Percentiles rank a stretch among this genome's conserved stretches.
phyloP scores from a whole-genome alignment of 2,113 vertebrate species.

The Suricata suricatta region DNA sequence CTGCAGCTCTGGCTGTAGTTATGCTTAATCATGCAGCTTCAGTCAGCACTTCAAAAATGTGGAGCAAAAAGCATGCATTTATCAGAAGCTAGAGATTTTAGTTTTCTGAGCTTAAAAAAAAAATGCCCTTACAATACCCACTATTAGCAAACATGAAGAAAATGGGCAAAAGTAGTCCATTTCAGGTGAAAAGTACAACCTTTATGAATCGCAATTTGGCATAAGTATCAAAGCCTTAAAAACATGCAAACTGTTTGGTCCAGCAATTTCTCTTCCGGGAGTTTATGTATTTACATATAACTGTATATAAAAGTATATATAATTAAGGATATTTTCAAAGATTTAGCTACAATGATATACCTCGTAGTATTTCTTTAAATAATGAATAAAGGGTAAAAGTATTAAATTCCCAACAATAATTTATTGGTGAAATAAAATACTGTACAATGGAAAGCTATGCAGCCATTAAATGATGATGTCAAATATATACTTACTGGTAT shows the following conservation, averaged over 20 bases:
- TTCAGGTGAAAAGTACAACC: slow-evolving; percentile 19
- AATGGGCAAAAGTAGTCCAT: slow-evolving; percentile 24
- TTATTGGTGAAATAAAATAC: slow-evolving; percentile 46
- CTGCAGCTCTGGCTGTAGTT: slow-evolving; percentile 18
- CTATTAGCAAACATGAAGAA: slow-evolving; percentile 52
- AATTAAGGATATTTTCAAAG: slow-evolving; percentile 43
- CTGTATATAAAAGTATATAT: slow-evolving; percentile 7
- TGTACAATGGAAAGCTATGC: slow-evolving; percentile 54
- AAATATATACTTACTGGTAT: slow-evolving; percentile 73
- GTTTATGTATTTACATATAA: slow-evolving; percentile 6
- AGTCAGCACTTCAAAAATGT: slow-evolving; percentile 47
- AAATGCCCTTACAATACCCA: slow-evolving; percentile 7
- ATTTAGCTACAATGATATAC: slow-evolving; percentile 34
- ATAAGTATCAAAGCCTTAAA: slow-evolving; percentile 58
- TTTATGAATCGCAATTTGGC: slow-evolving; percentile 12
- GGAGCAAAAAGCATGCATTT: slow-evolving; percentile 58
- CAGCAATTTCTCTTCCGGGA: slow-evolving; percentile 31
- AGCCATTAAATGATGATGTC: slow-evolving; percentile 71
- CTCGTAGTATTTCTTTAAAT: slow-evolving; percentile 36
- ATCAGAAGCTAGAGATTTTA: slow-evolving; percentile 48
- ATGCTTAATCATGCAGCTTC: slow-evolving; percentile 56
- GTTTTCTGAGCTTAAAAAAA: slow-evolving; percentile 21
- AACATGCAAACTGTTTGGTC: slow-evolving; percentile 53
- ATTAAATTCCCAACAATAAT: slow-evolving; percentile 36
- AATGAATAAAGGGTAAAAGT: slow-evolving; percentile 13